Conservation (phyloP, 2,113 vertebrate species). For the Entelurus aequoreus region DNA sequence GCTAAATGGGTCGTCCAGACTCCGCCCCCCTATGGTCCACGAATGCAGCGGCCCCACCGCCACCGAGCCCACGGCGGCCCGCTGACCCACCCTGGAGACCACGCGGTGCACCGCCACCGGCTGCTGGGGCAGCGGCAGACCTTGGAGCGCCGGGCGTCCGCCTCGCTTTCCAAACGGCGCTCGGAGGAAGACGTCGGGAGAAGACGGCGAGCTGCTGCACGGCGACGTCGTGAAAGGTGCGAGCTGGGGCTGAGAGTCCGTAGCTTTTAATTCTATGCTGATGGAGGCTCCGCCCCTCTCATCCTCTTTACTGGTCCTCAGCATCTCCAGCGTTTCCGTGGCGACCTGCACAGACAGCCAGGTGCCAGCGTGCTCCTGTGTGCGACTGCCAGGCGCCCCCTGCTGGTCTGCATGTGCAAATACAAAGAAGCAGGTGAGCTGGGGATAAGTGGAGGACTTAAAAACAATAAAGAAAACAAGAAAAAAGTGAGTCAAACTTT, state of each 20-base stretch:
- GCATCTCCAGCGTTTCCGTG: conserved; percentile 60
- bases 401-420: conserved; percentile 55
- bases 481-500: not conserved
- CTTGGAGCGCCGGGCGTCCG: conserved; percentile 64
- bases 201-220: conserved; percentile 48
- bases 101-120: conserved; percentile 89
- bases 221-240: conserved; percentile 70
- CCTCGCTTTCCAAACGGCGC: conserved; percentile 84
- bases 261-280: conserved; percentile 60
- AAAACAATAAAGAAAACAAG: not conserved
- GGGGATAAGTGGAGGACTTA: not conserved
- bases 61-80: conserved; percentile 82
- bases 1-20: conserved; percentile 76
- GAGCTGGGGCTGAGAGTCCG: conserved; percentile 4
- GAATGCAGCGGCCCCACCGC: conserved; percentile 78
- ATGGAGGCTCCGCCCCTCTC: conserved; percentile 66
- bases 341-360: conserved; percentile 12
- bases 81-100: conserved; percentile 82
- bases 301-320: conserved; percentile 43
- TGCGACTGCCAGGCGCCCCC: conserved; percentile 37
- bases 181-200: conserved; percentile 83
- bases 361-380: not conserved
- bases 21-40: conserved; percentile 80
- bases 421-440: conserved; percentile 2
- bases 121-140: conserved; percentile 72